Base-by-base conservation (phyloP, 2,888 invertebrate genomes). In the Cylloceria caligata region DNA sequence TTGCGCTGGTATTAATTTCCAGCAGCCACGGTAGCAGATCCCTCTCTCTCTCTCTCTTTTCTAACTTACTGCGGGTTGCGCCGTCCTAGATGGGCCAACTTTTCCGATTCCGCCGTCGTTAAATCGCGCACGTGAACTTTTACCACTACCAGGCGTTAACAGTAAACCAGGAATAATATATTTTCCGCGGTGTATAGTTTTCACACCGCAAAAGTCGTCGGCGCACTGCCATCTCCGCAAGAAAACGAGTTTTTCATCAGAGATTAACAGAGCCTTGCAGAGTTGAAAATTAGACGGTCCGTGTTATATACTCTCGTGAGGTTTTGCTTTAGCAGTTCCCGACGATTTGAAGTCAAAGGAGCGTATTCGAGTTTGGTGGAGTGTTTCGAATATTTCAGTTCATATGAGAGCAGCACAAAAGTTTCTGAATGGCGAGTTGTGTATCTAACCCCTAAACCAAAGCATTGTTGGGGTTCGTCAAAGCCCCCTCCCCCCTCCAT, bases 161-260 rank as follows among this genome's bases (percentile, higher is more conserved):
- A 34, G 73, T 78, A 36, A 68, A 62, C n/a, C 49, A 69, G 55
- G 30, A 68, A 68, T 71, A 67, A 72, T 52, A 60, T 73, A 34
- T 81, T 69, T 52, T 11, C 36, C 34, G 30, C 19, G 27, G 13
- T 19, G 49, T 9, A 16, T 49, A 24, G 42, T 62, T 79, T 73
- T 60, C 64, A 13, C 13, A 52, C 9, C 1, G 7, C 21, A 7
- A 76, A 57, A 60, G 60, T 52, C 27, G 42, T 21, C 42, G 39
- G 34, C 45, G 13, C 30, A 9, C 13, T 42, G 52, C 24, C 30
- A 19, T 45, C 27, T 30, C 27, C 9, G 13, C 19, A 19, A 21
- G 65, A 42, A 71, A 82, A 79, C 45, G 82, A 82, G 69, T 57
- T 78, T 82, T 78, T 78, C 65, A 81, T 81, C 16, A n/a, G 55